Base-by-base conservation (phyloP, 1,140 invertebrate genomes). In the Drosophila busckii region DNA sequence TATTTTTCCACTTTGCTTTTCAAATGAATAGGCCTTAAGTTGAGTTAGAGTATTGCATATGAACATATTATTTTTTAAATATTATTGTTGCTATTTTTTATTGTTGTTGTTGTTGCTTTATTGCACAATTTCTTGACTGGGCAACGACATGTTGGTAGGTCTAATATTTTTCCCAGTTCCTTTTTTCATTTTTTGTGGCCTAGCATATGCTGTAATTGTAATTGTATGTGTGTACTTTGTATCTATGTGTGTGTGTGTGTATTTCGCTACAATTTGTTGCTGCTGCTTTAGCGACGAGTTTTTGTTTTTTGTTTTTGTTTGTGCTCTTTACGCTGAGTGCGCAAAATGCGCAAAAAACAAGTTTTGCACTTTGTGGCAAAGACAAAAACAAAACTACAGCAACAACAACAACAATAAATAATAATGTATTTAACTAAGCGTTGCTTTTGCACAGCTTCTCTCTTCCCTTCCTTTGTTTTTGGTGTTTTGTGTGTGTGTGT, bases 331-430 rank as follows among this genome's bases (percentile, higher is more conserved):
- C 75, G 75, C 75, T 75, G 70, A 75, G 76, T 82, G 75, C 76
- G 70, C 73, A 80, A 80, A 82, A 80, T 73, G 73, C 73, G 75
- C 76, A 82, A 80, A 78, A 78, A 80, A 80, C 75, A 61, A 82
- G 75, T 80, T 80, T 80, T 80, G 75, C 75, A 82, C 73, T 63
- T 80, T 63, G 62, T 54, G 48, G 71, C 71, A 44, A 65, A 55
- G 20, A 59, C 42, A 65, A 52, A 61, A 29, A 28, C 16, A 40
- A 9, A 38, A 35, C 37, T 37, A 32, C 8, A n/a, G n/a, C n/a
- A n/a, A 32, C 15, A 10, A 22, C n/a, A 41, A 26, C 22, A 42
- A 52, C n/a, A 60, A 35, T 9, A 53, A 9, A 42, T 19, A 52
- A 41, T 49, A 40, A 58, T 25, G 35, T 53, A 42, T 58, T 46